Base-by-base conservation (phyloP, 2,888 invertebrate species). In the Apodemia duryi region DNA sequence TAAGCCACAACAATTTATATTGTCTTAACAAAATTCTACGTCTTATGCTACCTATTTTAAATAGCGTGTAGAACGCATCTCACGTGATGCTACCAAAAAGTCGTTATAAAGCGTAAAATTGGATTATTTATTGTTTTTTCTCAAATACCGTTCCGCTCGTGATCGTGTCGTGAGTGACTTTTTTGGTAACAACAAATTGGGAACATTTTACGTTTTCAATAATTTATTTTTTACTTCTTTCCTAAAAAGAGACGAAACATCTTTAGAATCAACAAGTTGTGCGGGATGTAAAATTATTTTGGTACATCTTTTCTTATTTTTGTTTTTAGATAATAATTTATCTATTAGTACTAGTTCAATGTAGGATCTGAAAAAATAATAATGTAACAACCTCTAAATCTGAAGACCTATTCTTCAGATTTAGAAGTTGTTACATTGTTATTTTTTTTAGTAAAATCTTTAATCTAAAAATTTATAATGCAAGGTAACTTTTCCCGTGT, bases 71-170 rank as follows among this genome's bases (percentile, higher is more conserved):
- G 63, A 52, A 65, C 52, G 60, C n/a, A 63, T 63, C 65, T 65
- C 62, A 63, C 62, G 57, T 65, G 61, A 67, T 66, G 70, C 65
- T 41, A 65, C 63, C 57, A 54, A 54, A 61, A 71, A 70, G 71
- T 72, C 68, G 71, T 72, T 73, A 69, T 70, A 76, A 71, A 79
- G 77, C 78, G 80, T 84, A 77, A 77, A 82, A 82, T 79, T 80
- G 74, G 78, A 79, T 79, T 75, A 78, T 76, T 76, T 74, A 77
- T 76, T 79, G 79, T 43, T 64, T 79, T 77, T 75, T 77, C 72
- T 71, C 66, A 66, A 72, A 73, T 71, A 72, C 74, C 81, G 82
- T 80, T 80, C 74, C 75, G 75, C 66, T 78, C 76, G 75, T 77
- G 77, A 77, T 74, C 63, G 71, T 73, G 77, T 76, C 76, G 74